A percentile compares a stretch with the other conserved stretches of the same genome.
Conservation (phyloP, 2,113 vertebrate species). For the Ophiodon elongatus region DNA sequence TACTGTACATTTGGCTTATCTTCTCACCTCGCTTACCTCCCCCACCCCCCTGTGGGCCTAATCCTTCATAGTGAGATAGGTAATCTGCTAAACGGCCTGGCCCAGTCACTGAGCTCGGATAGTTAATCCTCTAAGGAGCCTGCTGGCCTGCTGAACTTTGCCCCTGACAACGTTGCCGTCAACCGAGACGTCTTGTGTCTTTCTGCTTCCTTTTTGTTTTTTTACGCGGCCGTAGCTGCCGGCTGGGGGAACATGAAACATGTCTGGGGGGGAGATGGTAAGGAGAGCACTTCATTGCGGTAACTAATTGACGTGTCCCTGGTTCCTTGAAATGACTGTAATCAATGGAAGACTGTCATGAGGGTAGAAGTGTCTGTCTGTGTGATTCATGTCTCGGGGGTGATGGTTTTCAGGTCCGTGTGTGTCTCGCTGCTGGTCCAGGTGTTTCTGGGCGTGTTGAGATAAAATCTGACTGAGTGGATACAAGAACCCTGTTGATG, state of each 20-base stretch:
- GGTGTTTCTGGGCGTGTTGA: not conserved
- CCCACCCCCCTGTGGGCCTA: conserved; percentile 7
- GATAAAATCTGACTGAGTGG: not conserved
- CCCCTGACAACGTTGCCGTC: conserved; percentile 21
- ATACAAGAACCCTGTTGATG: not conserved
- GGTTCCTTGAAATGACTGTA: not conserved
- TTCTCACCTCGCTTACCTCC: not conserved
- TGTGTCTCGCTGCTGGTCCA: not conserved
- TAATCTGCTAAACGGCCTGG: conserved; percentile 70
- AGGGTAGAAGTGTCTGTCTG: not conserved
- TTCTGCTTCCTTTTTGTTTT: conserved; percentile 22
- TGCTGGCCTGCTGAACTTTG: conserved; percentile 73
- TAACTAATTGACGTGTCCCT: not conserved
- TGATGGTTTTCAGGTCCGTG: not conserved
- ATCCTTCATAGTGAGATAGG: conserved; percentile 63
- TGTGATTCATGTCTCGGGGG: not conserved
- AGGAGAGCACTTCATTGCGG: conserved; percentile 4
- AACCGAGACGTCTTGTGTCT: conserved; percentile 16
- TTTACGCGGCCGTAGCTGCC: not conserved
- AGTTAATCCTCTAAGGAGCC: conserved; percentile 70
- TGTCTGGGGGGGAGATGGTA: conserved; percentile 42
- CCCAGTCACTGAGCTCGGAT: conserved; percentile 41
- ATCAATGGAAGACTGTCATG: not conserved
- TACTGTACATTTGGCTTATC: not conserved
- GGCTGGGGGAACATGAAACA: conserved; percentile 14